phyloP scores from a whole-genome alignment of 2,113 vertebrate genomes.

The Campylomormyrus tamandua region DNA sequence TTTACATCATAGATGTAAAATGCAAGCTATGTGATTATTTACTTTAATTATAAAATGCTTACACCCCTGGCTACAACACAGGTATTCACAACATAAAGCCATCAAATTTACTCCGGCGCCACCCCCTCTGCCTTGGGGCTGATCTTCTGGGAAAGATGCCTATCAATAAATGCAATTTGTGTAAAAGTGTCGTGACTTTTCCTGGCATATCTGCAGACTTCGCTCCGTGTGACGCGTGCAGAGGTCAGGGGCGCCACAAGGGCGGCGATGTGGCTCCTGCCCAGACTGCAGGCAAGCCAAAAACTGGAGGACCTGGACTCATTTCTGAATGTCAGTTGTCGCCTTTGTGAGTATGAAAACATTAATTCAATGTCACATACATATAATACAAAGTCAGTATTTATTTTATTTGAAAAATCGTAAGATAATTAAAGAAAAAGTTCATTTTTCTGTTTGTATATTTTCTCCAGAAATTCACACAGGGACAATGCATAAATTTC shows the following conservation, averaged over 20 bases:
- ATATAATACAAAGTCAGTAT: not conserved
- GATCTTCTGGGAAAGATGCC: conserved; percentile 34
- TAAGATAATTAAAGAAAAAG: not conserved
- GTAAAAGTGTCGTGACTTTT: conserved; percentile 30
- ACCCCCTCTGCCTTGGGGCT: conserved; percentile 18
- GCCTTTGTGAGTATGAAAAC: not conserved
- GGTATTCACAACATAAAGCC: conserved; percentile 6
- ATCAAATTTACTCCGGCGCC: conserved; percentile 17
- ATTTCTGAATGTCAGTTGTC: not conserved
- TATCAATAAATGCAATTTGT: conserved; percentile 30
- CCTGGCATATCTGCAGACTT: conserved; percentile 22
- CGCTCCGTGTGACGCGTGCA: not conserved
- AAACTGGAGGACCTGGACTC: not conserved
- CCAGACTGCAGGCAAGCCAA: not conserved
- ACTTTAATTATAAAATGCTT: not conserved
- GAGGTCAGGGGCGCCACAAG: conserved; percentile 3
- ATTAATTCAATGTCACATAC: not conserved
- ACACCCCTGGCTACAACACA: not conserved
- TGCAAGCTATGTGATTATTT: not conserved
- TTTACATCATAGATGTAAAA: conserved; percentile 1
- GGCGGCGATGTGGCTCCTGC: not conserved
- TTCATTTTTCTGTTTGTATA: not conserved
- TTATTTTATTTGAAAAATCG: not conserved
- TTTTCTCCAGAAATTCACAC: not conserved
- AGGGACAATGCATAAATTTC: not conserved